Conservation (phyloP, 2,888 invertebrate species). For the Amaurobius ferox region DNA sequence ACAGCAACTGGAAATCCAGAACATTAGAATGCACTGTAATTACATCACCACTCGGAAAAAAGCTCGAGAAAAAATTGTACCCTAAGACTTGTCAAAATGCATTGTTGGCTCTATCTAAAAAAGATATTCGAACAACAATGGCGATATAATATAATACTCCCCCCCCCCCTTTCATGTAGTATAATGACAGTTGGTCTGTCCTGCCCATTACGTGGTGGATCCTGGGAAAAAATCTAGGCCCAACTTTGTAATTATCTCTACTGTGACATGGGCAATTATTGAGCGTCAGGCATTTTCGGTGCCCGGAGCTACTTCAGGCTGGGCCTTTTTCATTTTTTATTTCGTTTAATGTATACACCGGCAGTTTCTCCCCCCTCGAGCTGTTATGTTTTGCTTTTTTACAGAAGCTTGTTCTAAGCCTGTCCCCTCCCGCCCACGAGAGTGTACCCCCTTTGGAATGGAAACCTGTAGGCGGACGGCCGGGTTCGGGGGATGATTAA, state of each 20-base stretch:
- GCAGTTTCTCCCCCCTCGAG: not conserved
- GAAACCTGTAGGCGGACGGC: conserved; percentile 39
- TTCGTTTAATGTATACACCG: conserved; percentile 65
- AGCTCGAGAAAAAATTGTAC: conserved; percentile 17
- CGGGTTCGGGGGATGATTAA: conserved; percentile 23
- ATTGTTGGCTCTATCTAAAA: conserved; percentile 45
- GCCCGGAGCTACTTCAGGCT: conserved; percentile 58
- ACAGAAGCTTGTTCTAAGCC: conserved; percentile 55
- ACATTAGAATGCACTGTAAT: conserved; percentile 26
- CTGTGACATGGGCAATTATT: conserved; percentile 71
- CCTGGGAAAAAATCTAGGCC: conserved; percentile 66
- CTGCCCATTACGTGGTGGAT: conserved; percentile 49
- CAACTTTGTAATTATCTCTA: conserved; percentile 59
- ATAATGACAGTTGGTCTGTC: conserved; percentile 69
- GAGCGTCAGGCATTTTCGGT: conserved; percentile 54
- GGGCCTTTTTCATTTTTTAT: conserved; percentile 35
- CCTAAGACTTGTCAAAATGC: conserved; percentile 54
- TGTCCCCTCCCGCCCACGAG: conserved; percentile 52
- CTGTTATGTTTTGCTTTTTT: conserved; percentile 54
- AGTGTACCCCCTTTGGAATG: conserved; percentile 28
- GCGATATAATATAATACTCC: conserved; percentile 28
- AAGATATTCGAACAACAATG: conserved; percentile 47
- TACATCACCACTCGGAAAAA: conserved; percentile 25
- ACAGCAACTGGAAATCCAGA: conserved; percentile 3
- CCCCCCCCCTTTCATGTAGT: conserved; percentile 14